Evolutionary conservation across 2,113 vertebrate species (phyloP).

Genomic region (Leucosticte australis): DNA sequence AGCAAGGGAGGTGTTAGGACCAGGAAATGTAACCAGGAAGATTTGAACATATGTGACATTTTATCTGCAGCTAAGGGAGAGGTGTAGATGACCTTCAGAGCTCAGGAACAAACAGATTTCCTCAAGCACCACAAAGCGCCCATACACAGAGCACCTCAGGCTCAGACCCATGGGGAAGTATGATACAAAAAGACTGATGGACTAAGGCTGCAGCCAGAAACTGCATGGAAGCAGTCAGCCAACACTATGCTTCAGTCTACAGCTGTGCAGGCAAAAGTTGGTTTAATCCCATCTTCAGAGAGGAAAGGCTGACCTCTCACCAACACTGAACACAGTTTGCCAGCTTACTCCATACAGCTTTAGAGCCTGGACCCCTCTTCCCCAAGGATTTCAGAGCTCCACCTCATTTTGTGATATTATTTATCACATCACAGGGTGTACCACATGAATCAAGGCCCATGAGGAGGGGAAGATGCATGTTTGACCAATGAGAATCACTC

Average conservation of each 20-base stretch:
- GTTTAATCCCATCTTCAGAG: neutral
- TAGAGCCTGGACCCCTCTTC: neutral
- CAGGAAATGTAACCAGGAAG: neutral
- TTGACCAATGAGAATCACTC: neutral
- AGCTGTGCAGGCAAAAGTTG: neutral
- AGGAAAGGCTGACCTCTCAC: neutral
- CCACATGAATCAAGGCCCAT: fast-evolving
- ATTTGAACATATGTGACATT: neutral
- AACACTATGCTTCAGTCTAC: neutral
- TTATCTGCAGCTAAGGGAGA: neutral
- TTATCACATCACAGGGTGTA: neutral
- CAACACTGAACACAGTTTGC: neutral
- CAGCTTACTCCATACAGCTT: neutral
- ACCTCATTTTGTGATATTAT: neutral
- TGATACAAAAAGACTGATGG: neutral
- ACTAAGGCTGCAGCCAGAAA: neutral
- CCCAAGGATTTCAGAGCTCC: neutral
- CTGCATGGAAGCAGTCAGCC: neutral
- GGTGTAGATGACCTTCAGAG: neutral
- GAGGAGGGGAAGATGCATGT: neutral
- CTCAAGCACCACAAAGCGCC: neutral
- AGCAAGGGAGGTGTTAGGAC: neutral
- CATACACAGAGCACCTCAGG: fast-evolving
- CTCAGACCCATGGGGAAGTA: neutral
- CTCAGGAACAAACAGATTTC: neutral